phyloP scores from a whole-genome alignment of 2,888 invertebrate species.

The Acleris literana region DNA sequence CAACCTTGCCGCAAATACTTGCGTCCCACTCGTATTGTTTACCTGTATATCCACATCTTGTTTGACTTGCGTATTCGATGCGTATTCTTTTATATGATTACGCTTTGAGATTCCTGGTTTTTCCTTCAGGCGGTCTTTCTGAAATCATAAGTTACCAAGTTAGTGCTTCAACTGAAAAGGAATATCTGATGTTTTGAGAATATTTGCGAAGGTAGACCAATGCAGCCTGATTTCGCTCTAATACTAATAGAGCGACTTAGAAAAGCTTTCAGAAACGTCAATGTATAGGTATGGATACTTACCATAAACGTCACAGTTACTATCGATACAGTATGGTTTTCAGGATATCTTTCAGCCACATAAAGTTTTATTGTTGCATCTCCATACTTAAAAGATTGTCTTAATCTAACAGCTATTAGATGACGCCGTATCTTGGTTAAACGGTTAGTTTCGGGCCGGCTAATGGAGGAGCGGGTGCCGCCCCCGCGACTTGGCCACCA shows the following conservation, averaged over 20 bases:
- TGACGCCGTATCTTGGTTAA: conserved; percentile 52
- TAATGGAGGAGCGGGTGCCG: conserved; percentile 74
- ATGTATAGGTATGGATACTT: no score
- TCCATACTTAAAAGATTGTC: neutral
- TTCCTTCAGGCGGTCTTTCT: no score
- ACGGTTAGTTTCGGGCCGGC: conserved; percentile 70
- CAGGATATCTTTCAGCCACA: neutral
- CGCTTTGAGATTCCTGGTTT: neutral
- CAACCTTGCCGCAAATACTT: conserved; percentile 36
- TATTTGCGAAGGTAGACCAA: no score
- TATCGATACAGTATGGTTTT: neutral
- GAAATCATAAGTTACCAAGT: no score
- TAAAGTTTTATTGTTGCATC: neutral
- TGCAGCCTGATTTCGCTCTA: no score
- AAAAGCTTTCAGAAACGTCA: no score
- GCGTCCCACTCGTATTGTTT: conserved; percentile 35
- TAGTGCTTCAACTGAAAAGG: no score
- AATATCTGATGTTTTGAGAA: no score
- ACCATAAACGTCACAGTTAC: no score
- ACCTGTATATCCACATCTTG: conserved; percentile 10
- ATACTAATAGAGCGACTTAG: no score
- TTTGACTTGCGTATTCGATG: conserved; percentile 1
- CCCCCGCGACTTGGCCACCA: conserved; percentile 41
- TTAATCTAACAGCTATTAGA: conserved; percentile 43
- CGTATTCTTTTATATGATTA: neutral